Base-by-base conservation (phyloP, 2,797 vertebrate genomes). In the Simalia tracyae region DNA sequence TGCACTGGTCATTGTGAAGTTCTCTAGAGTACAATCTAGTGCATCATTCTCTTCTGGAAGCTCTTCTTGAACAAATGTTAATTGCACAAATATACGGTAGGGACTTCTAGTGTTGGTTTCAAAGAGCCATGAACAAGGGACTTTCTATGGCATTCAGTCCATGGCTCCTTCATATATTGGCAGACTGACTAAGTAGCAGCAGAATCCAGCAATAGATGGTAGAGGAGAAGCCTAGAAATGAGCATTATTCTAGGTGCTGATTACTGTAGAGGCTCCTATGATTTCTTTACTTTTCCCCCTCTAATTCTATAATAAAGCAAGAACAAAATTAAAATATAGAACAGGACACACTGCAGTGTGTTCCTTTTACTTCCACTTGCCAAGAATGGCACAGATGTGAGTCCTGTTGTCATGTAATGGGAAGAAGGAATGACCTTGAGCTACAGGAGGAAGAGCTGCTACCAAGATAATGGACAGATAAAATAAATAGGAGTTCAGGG, bases 1-100 rank as follows among this genome's bases (percentile, higher is more conserved):
- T 19, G 0, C 50, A 2, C 68, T 84, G 11, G 15, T 86, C 57
- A 28, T 61, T 93, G 54, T 60, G 28, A 31, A 0, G 19, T 5
- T 15, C 0, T 0, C 0, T 66, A 63, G 28, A 26, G 7, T 86
- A 89, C 68, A 76, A 42, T 4, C 36, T 3, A 26, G 1, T 2
- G 42, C 19, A 61, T 28, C 6, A 10, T 64, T 59, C 3, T 72
- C 17, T 36, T 36, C 59, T 89, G 31, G 84, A 60, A 11, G 24
- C 24, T 59, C 4, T 17, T 66, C 11, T 50, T 63, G 42, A 50
- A 86, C 54, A 64, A 89, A 89, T 50, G 42, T 17, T 2, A 31
- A 14, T n/a, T 68, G 61, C 26, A 84, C 24, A 89, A 57, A 24
- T 26, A 11, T 22, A 57, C 11, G 42, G n/a, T 42, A 59, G 24